phyloP scores from a whole-genome alignment of 2,888 invertebrate genomes.

The Deilephila elpenor region DNA sequence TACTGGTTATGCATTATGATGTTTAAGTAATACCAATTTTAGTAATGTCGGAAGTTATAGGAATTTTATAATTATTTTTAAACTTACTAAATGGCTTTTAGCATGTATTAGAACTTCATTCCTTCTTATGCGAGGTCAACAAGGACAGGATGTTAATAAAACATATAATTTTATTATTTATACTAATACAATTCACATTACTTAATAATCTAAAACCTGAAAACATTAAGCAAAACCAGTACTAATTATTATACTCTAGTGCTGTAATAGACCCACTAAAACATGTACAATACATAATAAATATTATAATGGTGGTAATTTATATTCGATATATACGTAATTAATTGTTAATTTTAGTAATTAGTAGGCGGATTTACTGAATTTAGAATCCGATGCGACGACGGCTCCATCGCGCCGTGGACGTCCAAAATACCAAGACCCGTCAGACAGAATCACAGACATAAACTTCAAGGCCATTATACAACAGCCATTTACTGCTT shows the following conservation, averaged over 20 bases:
- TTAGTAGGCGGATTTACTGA: background rate
- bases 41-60: too few relatives aligned
- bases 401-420: background rate
- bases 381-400: background rate
- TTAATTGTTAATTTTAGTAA: constrained; percentile 8
- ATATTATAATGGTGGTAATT: background rate
- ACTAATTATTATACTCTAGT: background rate
- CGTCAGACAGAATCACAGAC: background rate
- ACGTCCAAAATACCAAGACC: background rate
- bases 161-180: background rate
- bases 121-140: background rate
- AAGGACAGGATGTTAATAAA: background rate
- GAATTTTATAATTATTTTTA: too few relatives aligned
- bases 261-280: background rate
- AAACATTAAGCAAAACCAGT: background rate
- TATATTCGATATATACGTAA: constrained; percentile 9
- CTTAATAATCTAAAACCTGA: background rate
- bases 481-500: background rate
- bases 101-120: too few relatives aligned
- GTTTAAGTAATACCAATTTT: too few relatives aligned
- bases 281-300: background rate
- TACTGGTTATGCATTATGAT: too few relatives aligned
- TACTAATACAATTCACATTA: background rate
- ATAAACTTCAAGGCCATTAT: background rate
- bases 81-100: too few relatives aligned